These are phyloP conservation scores for Trematomus loennbergii DNA, from an alignment of 2,113 vertebrate genomes.

Conservation along the genomic window DNA sequence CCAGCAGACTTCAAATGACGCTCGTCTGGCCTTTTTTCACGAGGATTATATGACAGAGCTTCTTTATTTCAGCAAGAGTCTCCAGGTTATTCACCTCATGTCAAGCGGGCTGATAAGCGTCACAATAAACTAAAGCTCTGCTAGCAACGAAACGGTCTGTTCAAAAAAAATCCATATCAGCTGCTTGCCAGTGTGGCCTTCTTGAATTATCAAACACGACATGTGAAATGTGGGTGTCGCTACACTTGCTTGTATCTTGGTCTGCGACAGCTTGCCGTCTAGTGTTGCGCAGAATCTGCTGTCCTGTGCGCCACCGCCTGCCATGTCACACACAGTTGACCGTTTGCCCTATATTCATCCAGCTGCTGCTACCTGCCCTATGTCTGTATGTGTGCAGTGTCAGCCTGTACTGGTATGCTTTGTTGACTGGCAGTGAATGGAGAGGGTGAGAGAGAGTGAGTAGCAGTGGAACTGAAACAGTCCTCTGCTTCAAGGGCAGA, in stretches of 20 bases:
- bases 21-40: neutral
- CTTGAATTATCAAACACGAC: conserved; percentile 14
- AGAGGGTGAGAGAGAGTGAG: conserved; percentile 23
- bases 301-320: conserved; percentile 54
- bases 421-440: conserved; percentile 49
- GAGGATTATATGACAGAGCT: neutral
- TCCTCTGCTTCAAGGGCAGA: conserved; percentile 70
- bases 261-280: conserved; percentile 48
- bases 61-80: neutral
- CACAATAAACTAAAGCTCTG: neutral
- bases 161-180: neutral
- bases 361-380: conserved; percentile 36
- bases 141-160: neutral
- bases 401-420: conserved; percentile 41
- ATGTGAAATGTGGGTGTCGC: conserved; percentile 39
- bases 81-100: conserved; percentile 34
- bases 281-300: conserved; percentile 57
- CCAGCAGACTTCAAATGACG: neutral
- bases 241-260: conserved; percentile 25
- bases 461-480: conserved; percentile 29
- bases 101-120: neutral
- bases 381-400: conserved; percentile 24
- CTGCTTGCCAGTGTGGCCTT: neutral
- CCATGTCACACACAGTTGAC: conserved; percentile 68
- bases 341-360: conserved; percentile 67